A percentile compares a stretch with the other conserved stretches of the same genome.
Evolutionary conservation across 2,797 vertebrate species (phyloP).

Genomic region (Loriculus beryllinus): DNA sequence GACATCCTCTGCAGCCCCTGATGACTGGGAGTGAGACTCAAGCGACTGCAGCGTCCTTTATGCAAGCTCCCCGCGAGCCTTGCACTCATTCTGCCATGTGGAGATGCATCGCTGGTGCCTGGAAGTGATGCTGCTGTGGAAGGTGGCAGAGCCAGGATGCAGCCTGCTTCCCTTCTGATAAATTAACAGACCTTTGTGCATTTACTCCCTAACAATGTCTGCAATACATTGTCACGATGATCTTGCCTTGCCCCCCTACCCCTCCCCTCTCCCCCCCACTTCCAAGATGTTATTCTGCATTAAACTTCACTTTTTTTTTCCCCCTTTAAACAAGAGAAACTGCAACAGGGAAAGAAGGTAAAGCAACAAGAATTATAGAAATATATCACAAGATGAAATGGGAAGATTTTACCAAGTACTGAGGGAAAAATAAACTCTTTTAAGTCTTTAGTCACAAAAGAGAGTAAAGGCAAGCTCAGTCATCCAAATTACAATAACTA

Average conservation of each 20-base stretch:
- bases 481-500: not conserved
- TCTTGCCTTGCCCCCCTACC: not conserved
- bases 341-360: not conserved
- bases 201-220: not conserved
- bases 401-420: not conserved
- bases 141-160: not conserved
- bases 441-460: not conserved
- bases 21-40: not conserved
- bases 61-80: not conserved
- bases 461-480: not conserved
- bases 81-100: not conserved
- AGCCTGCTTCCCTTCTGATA: not conserved
- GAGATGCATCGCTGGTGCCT: not conserved
- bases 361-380: not conserved
- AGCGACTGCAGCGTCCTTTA: not conserved
- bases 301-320: not conserved
- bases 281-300: not conserved
- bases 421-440: not conserved
- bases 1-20: not conserved
- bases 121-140: not conserved
- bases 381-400: not conserved
- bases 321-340: not conserved
- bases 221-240: not conserved
- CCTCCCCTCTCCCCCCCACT: no score
- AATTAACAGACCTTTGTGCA: constrained; percentile 16